A percentile compares a stretch with the other conserved stretches of the same genome.
phyloP scores from a whole-genome alignment of 2,888 invertebrate species.

The Andrena fulva region DNA sequence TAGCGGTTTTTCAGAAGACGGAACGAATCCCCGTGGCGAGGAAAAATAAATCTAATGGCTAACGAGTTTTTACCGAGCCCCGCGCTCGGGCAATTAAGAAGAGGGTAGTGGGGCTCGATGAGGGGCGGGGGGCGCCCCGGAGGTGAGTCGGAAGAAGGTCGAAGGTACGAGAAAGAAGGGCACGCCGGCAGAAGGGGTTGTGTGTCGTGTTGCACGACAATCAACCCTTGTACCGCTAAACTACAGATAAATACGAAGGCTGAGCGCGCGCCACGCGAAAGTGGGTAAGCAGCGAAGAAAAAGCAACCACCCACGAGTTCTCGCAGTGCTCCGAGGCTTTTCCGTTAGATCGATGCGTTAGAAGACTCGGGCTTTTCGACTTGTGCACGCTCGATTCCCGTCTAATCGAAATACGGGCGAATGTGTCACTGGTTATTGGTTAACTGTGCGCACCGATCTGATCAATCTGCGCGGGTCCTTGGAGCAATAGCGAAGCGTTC shows the following conservation, averaged over 20 bases:
- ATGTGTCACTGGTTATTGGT: too few species aligned
- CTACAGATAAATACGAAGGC: slow-evolving; percentile 73
- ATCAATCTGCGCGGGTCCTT: too few species aligned
- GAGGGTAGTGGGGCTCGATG: slow-evolving; percentile 65
- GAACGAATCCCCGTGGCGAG: slow-evolving; percentile 67
- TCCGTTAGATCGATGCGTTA: neutral
- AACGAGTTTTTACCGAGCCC: slow-evolving; percentile 83
- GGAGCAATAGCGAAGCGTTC: too few species aligned
- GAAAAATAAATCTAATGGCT: slow-evolving; percentile 82
- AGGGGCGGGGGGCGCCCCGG: slow-evolving; percentile 58
- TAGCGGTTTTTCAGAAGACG: slow-evolving; percentile 50
- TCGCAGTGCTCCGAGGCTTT: slow-evolving; percentile 25
- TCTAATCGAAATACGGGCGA: too few species aligned
- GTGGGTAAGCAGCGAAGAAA: slow-evolving; percentile 45
- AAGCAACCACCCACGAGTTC: slow-evolving; percentile 48
- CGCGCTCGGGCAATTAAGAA: slow-evolving; percentile 79
- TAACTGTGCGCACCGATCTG: too few species aligned
- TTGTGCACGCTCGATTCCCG: too few species aligned
- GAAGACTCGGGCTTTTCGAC: neutral
- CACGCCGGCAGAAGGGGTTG: slow-evolving; percentile 66
- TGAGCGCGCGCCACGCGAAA: slow-evolving; percentile 58
- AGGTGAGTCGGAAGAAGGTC: slow-evolving; percentile 73
- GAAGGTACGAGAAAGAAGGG: slow-evolving; percentile 63
- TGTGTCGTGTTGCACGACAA: slow-evolving; percentile 80
- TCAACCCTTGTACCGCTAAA: slow-evolving; percentile 76